Base-by-base conservation (phyloP, 2,888 invertebrate species). In the Ophion costatus region DNA sequence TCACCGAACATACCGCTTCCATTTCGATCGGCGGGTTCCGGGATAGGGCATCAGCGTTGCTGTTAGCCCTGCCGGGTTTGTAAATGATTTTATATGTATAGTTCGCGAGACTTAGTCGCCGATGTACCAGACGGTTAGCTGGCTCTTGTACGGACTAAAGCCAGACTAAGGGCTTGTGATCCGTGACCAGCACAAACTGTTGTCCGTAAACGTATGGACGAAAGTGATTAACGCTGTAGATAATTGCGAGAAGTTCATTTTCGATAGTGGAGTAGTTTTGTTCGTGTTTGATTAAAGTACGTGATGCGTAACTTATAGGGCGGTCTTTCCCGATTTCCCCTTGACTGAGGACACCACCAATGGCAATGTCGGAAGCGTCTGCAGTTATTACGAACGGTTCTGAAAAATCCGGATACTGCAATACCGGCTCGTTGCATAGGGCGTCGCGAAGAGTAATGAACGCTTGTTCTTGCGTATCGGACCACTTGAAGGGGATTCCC, bases 321-420 rank as follows among this genome's bases (percentile, higher is more conserved):
- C n/a, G n/a, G n/a, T n/a, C n/a, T n/a, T n/a, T n/a, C n/a, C n/a
- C n/a, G n/a, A n/a, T n/a, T n/a, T n/a, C n/a, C n/a, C n/a, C n/a
- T n/a, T n/a, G n/a, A n/a, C n/a, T n/a, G n/a, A n/a, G n/a, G n/a
- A n/a, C n/a, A n/a, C n/a, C n/a, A n/a, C n/a, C n/a, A n/a, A n/a
- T n/a, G n/a, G n/a, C n/a, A n/a, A n/a, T n/a, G n/a, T n/a, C n/a
- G n/a, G n/a, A n/a, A n/a, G n/a, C n/a, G n/a, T n/a, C n/a, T n/a
- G n/a, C 92, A 0, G 90, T 91, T 59, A 92, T 33, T 45, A 87
- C 75, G 66, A 91, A 93, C 9, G 88, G 81, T 82, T 90, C 87
- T 0, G 83, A 77, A 64, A 93, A 94, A 74, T 93, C 91, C 7
- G 92, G 92, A 59, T 92, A 93, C 81, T 91, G 88, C 22, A 94